phyloP scores from a whole-genome alignment of 2,113 vertebrate species.

The Poeciliopsis occidentalis region DNA sequence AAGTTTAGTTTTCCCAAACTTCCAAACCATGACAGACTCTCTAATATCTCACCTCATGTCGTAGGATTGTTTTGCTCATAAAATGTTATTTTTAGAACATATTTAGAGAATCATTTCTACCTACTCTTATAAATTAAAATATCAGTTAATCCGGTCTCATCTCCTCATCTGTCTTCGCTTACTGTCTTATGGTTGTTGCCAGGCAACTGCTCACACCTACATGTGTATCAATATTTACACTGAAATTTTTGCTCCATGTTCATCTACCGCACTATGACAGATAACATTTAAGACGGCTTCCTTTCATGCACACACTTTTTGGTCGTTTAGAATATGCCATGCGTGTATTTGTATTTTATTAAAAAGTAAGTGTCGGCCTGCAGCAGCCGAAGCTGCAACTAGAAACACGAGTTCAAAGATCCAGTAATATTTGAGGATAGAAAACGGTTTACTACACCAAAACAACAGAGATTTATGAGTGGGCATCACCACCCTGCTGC shows the following conservation, averaged over 20 bases:
- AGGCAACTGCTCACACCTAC: conserved; percentile 31
- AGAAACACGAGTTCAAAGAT: not conserved
- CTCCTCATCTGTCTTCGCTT: conserved; percentile 11
- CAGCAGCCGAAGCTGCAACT: not conserved
- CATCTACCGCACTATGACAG: not conserved
- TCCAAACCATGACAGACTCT: not conserved
- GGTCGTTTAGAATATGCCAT: not conserved
- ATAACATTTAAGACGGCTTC: not conserved
- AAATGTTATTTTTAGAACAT: not conserved
- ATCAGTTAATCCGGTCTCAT: not conserved
- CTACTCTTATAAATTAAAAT: not conserved
- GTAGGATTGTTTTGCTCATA: not conserved
- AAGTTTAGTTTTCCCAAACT: not conserved
- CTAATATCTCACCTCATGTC: too few relatives aligned
- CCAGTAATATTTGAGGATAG: not conserved
- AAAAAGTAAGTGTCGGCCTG: not conserved
- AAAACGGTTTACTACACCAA: not conserved
- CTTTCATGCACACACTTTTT: not conserved
- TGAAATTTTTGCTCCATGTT: not conserved
- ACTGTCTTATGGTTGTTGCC: conserved; percentile 31
- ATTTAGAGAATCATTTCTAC: not conserved
- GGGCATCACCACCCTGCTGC: too few relatives aligned
- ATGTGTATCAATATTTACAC: conserved; percentile 14
- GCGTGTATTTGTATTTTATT: not conserved
- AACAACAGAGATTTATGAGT: too few relatives aligned